Conservation (phyloP, 2,888 invertebrate genomes). For the Terebella lapidaria region DNA sequence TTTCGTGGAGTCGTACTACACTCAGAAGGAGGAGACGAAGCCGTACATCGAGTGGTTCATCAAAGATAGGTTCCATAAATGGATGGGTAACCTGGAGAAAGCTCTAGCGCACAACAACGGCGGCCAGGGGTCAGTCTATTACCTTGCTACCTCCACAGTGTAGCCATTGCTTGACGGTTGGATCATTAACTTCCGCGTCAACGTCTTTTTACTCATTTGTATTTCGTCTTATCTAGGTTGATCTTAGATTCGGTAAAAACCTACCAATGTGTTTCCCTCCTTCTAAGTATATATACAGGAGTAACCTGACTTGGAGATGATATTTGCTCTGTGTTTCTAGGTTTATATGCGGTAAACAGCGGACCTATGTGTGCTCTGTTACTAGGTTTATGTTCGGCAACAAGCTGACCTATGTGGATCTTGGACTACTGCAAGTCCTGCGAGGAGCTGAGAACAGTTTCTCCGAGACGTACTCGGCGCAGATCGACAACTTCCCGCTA, state of each 20-base stretch:
- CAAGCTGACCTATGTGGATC: slow-evolving; percentile 35
- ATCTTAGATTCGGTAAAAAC: no score
- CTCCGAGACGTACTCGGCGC: slow-evolving; percentile 29
- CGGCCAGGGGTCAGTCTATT: slow-evolving; percentile 31
- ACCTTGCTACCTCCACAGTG: no score
- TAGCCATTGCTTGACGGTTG: no score
- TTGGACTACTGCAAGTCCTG: slow-evolving; percentile 32
- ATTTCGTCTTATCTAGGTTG: no score
- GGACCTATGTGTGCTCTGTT: no score
- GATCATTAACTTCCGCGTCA: no score
- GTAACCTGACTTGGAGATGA: no score
- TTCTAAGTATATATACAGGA: no score
- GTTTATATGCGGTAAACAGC: no score
- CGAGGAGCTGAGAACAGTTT: slow-evolving; percentile 34
- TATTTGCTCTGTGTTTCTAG: no score
- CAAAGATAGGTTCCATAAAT: slow-evolving; percentile 30
- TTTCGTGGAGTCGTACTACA: slow-evolving; percentile 28
- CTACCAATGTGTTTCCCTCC: no score
- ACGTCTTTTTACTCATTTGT: no score
- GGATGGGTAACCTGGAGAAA: slow-evolving; percentile 32
- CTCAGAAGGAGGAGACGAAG: slow-evolving; percentile 35
- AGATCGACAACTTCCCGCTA: slow-evolving; percentile 26
- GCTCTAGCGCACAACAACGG: slow-evolving; percentile 30
- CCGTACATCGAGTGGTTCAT: slow-evolving; percentile 35
- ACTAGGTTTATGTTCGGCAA: slow-evolving; percentile 34